A percentile compares a stretch with the other conserved stretches of the same genome.
Evolutionary conservation across 1,140 invertebrate genomes (phyloP).

Genomic region (Cyclina sinensis): DNA sequence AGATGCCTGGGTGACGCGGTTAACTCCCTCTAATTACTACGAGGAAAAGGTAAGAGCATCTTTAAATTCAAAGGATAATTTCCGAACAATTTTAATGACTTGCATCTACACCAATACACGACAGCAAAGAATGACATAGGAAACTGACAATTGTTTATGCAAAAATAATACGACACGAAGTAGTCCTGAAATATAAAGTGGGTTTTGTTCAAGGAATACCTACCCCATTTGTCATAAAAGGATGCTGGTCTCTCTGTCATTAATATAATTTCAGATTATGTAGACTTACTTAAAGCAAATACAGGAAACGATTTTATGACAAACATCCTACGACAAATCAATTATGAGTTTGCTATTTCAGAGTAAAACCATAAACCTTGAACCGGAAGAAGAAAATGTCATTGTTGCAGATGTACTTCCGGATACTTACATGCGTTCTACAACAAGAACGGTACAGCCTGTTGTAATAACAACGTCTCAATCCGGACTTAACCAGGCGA

Average conservation of each 20-base stretch:
- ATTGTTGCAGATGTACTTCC: constrained; percentile 42
- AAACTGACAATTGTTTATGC: no score
- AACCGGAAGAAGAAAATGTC: constrained; percentile 23
- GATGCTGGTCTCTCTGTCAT: no score
- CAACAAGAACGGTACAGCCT: background rate
- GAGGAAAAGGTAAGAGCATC: constrained; percentile 41
- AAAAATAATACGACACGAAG: no score
- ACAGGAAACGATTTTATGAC: background rate
- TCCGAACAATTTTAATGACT: no score
- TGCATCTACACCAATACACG: no score
- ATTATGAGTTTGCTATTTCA: background rate
- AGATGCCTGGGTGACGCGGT: constrained; percentile 30
- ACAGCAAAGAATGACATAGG: no score
- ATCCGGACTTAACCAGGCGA: background rate
- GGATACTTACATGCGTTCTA: no score
- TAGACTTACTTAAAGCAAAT: background rate
- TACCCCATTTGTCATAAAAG: no score
- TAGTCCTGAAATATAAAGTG: no score
- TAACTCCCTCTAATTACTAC: background rate
- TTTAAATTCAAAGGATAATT: no score
- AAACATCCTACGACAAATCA: background rate
- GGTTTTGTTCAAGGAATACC: no score
- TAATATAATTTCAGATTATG: no score
- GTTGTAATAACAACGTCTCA: background rate
- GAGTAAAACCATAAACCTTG: constrained; percentile 36